Evolutionary conservation across 2,888 invertebrate species (phyloP).

Genomic region (Drosophila seclusa): DNA sequence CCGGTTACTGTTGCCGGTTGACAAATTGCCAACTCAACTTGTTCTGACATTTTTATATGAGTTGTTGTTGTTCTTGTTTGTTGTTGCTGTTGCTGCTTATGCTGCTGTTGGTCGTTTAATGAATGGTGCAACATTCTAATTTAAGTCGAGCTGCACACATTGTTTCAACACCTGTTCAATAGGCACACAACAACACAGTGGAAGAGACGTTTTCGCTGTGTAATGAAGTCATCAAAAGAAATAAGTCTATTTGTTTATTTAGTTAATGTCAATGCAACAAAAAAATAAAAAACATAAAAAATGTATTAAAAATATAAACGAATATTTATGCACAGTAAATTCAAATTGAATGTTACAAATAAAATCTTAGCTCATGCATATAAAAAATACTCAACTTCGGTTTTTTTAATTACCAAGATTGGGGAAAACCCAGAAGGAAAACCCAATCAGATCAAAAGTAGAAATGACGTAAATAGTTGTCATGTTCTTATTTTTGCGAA

Average conservation of each 20-base stretch:
- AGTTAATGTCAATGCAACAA: background rate
- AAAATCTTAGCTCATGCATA: background rate
- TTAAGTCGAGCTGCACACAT: conserved; percentile 76
- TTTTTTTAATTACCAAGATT: background rate
- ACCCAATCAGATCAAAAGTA: background rate
- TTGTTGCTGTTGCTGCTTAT: conserved; percentile 19
- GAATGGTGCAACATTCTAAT: conserved; percentile 81
- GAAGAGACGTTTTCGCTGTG: conserved; percentile 10
- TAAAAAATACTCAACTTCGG: background rate
- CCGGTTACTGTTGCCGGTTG: conserved; percentile 68
- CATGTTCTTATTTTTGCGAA: background rate
- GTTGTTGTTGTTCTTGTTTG: conserved; percentile 19
- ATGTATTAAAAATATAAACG: background rate
- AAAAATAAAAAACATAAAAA: background rate
- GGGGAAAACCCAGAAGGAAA: background rate
- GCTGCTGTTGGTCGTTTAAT: conserved; percentile 52
- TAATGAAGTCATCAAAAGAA: conserved; percentile 60
- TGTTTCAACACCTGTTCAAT: conserved; percentile 76
- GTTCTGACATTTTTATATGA: conserved; percentile 76
- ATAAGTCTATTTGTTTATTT: conserved; percentile 10
- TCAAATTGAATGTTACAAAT: background rate
- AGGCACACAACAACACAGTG: conserved; percentile 12
- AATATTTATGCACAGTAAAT: background rate
- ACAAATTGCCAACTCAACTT: conserved; percentile 78
- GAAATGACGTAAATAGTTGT: background rate